A percentile compares a stretch with the other conserved stretches of the same genome.
Conservation (phyloP, 2,113 vertebrate species). For the Melanerpes aurifrons region DNA sequence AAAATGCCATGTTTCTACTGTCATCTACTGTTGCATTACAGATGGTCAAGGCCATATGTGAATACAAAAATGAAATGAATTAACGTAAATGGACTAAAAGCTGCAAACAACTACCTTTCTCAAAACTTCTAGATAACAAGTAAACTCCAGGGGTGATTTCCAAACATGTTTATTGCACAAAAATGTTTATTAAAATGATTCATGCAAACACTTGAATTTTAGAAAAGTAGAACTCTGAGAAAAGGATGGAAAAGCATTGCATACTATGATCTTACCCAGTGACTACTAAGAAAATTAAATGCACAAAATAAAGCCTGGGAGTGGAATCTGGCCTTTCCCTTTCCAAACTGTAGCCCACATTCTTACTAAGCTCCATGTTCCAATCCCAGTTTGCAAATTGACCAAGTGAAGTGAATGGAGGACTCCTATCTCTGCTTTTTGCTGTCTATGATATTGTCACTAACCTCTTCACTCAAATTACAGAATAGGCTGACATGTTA, state of each 20-base stretch:
- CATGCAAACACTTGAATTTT: neutral
- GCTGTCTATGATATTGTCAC: neutral
- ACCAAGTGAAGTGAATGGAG: rapidly evolving
- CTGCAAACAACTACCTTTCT: neutral
- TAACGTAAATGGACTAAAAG: neutral
- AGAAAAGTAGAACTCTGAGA: neutral
- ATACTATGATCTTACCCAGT: neutral
- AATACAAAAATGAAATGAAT: neutral
- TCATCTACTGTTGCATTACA: neutral
- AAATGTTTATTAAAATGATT: neutral
- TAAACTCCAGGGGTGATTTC: neutral
- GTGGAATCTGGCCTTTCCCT: neutral
- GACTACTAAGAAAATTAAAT: neutral
- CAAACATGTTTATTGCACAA: neutral
- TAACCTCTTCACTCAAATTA: neutral
- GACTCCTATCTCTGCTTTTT: neutral
- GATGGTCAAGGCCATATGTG: neutral
- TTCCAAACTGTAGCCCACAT: neutral
- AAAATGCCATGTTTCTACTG: neutral
- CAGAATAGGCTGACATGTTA: rapidly evolving
- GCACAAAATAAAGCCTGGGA: neutral
- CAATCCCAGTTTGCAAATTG: neutral
- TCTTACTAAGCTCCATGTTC: neutral
- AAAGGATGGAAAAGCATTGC: neutral
- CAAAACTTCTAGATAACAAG: neutral